Base-by-base conservation (phyloP, 2,888 invertebrate species). In the Leistus spinibarbis region DNA sequence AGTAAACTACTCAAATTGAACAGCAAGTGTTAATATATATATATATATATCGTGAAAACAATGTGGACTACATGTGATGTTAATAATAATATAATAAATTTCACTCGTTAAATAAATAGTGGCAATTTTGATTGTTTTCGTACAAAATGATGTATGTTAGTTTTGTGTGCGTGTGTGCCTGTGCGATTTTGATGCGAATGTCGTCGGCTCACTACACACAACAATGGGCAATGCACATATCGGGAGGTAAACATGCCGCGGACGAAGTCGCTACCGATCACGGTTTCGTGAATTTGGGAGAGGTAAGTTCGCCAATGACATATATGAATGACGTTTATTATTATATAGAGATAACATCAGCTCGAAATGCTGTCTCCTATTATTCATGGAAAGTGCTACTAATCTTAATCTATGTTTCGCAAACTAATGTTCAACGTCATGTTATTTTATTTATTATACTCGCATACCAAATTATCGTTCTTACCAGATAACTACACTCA, bases 161-260 rank as follows among this genome's bases (percentile, higher is more conserved):
- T 63, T 54, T 75, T 69, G 54, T 75, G 63, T 75, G 69, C 63
- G 40, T 40, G 7, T n/a, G n/a, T n/a, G 74, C 62, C 60, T 75
- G 75, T 75, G 69, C 69, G 60, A 69, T 75, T 62, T 62, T 75
- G 69, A 63, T 54, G 63, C 75, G 69, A 64, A 63, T 75, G 56
- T 69, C 75, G n/a, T 54, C 54, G 60, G 81, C 83, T 67, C 91
- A 92, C 83, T 95, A 90, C 85, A 92, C 93, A 78, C 92, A 93
- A 85, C 93, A 94, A 85, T 95, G 95, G 94, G 96, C 95, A 77
- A 93, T 95, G 76, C 92, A 94, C 83, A 91, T 96, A 82, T 91
- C 91, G 20, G 92, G 90, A 77, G 89, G 89, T 79, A 86, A 88
- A 56, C 84, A 85, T 64, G 88, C 90, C 73, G 96, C 95, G 57